Percentiles rank a stretch among this genome's conserved stretches.
phyloP scores from a whole-genome alignment of 2,113 vertebrate genomes.

The Procapra przewalskii region DNA sequence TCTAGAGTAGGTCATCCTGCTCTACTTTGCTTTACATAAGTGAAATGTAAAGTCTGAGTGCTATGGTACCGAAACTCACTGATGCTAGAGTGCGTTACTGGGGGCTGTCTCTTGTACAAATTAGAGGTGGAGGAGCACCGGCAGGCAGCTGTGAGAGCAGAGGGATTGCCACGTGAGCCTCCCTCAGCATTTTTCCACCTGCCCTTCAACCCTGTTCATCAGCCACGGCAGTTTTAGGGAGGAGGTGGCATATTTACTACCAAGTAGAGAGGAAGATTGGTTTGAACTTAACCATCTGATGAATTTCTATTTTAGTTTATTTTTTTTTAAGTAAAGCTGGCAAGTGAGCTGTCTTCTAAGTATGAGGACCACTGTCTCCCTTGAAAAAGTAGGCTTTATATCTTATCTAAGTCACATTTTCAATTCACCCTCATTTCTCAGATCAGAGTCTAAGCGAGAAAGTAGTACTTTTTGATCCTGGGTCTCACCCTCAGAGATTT shows the following conservation, averaged over 20 bases:
- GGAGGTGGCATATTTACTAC: slow-evolving; percentile 50
- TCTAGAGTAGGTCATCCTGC: not conserved
- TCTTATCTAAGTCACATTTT: slow-evolving; percentile 38
- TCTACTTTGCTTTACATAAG: not conserved
- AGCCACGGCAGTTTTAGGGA: slow-evolving; percentile 48
- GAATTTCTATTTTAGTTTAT: slow-evolving; percentile 17
- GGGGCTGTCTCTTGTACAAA: not conserved
- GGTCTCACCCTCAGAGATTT: not conserved
- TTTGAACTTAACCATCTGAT: slow-evolving; percentile 30
- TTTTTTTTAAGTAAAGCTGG: not conserved
- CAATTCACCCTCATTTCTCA: not conserved
- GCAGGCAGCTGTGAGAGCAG: not conserved
- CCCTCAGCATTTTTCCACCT: not conserved
- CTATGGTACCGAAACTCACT: not conserved
- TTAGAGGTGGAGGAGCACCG: not conserved
- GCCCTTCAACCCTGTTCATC: slow-evolving; percentile 42
- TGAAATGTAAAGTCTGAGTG: not conserved
- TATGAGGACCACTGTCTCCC: not conserved
- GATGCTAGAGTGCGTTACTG: not conserved
- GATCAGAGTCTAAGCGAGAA: not conserved
- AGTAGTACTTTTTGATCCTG: not conserved
- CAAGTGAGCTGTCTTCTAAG: not conserved
- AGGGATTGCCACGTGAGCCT: not conserved
- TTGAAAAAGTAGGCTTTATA: slow-evolving; percentile 11
- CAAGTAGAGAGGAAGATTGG: slow-evolving; percentile 51